Evolutionary conservation across 2,888 invertebrate species (phyloP).

Genomic region (Cheilosia variabilis): DNA sequence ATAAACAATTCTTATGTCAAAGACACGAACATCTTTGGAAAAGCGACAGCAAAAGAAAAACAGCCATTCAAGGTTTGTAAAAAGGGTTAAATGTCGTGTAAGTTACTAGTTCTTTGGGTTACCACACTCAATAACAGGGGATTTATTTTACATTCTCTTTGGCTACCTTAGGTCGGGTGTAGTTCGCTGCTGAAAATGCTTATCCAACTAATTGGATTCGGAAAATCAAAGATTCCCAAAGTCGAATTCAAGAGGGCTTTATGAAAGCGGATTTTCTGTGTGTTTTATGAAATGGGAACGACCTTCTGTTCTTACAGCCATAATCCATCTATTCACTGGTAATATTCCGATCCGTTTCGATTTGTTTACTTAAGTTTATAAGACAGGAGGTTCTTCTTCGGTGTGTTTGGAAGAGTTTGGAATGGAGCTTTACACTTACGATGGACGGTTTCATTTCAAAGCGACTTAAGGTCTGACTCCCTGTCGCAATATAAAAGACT

Average conservation of each 20-base stretch:
- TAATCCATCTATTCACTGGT: no score
- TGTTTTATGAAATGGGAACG: conserved; percentile 1
- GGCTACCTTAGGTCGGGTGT: neutral
- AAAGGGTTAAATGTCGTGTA: conserved; percentile 35
- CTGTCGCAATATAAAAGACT: no score
- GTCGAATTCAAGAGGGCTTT: neutral
- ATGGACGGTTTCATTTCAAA: no score
- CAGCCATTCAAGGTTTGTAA: conserved; percentile 43
- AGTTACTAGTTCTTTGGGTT: conserved; percentile 51
- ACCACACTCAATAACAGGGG: conserved; percentile 22
- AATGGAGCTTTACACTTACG: no score
- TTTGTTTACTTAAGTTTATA: no score
- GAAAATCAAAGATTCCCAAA: conserved; percentile 2
- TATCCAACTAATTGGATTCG: conserved; percentile 66
- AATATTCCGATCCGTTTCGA: no score
- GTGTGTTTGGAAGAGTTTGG: no score
- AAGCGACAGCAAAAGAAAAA: neutral
- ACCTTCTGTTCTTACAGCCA: neutral
- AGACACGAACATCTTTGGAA: conserved; percentile 3
- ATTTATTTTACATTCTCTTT: conserved; percentile 12
- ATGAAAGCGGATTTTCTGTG: neutral
- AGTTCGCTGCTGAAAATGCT: conserved; percentile 6
- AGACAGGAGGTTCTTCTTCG: no score
- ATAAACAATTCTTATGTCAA: conserved; percentile 16
- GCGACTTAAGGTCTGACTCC: no score